Evolutionary conservation across 2,113 vertebrate genomes (phyloP).

Genomic region (Piaya cayana): DNA sequence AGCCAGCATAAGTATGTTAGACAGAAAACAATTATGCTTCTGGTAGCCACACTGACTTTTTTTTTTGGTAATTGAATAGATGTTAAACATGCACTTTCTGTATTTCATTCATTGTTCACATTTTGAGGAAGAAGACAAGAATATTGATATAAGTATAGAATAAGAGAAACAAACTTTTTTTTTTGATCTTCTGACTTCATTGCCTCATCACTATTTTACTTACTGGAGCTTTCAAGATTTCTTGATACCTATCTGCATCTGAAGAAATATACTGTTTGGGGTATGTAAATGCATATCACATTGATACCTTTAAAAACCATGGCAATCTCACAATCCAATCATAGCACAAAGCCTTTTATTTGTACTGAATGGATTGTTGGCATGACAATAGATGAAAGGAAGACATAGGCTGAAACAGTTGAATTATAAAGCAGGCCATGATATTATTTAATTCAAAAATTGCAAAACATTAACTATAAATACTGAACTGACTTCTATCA

Average conservation of each 20-base stretch:
- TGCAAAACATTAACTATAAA: slow-evolving; percentile 23
- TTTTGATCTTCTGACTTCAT: background rate
- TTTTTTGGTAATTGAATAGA: slow-evolving; percentile 49
- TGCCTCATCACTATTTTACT: background rate
- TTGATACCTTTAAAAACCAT: background rate
- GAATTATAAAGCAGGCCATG: background rate
- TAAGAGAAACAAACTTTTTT: background rate
- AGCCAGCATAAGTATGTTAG: slow-evolving; percentile 61
- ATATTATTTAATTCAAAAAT: background rate
- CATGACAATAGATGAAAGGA: background rate
- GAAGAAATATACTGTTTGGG: background rate
- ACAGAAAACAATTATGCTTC: slow-evolving; percentile 36
- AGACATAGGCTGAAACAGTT: background rate
- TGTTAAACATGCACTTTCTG: slow-evolving; percentile 28
- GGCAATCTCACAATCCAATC: background rate
- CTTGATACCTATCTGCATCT: background rate
- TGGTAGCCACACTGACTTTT: slow-evolving; percentile 3
- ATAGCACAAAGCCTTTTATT: background rate
- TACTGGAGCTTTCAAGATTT: slow-evolving; percentile 1
- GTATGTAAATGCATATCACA: background rate
- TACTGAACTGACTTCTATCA: background rate
- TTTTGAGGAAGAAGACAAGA: slow-evolving; percentile 37
- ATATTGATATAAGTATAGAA: background rate
- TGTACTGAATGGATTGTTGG: background rate
- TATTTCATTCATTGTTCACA: background rate